A percentile compares a stretch with the other conserved stretches of the same genome.
Evolutionary conservation across 1,140 invertebrate species (phyloP).

Genomic region (Eupristina koningsbergeri): DNA sequence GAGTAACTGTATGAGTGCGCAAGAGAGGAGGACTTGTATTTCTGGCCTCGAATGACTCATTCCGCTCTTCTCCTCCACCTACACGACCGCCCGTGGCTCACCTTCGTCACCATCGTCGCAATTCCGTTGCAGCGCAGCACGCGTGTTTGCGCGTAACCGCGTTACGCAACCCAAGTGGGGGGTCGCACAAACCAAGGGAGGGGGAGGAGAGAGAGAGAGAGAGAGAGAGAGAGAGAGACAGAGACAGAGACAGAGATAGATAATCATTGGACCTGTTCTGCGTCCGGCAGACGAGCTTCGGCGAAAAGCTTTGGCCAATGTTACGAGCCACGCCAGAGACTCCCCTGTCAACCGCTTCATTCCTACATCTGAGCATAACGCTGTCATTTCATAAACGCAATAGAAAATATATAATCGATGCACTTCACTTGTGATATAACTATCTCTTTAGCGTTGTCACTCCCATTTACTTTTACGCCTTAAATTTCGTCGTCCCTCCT

Average conservation of each 20-base stretch:
- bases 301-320: neutral
- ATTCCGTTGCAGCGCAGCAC: slow-evolving; percentile 11
- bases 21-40: slow-evolving; percentile 13
- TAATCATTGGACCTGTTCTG: neutral
- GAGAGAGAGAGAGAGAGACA: neutral
- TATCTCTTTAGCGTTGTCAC: neutral
- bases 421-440: neutral
- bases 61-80: slow-evolving; percentile 53
- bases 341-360: neutral
- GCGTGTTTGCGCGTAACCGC: slow-evolving; percentile 37
- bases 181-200: neutral
- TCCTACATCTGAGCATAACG: too few relatives aligned
- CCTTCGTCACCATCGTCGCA: slow-evolving; percentile 14
- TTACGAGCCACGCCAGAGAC: neutral
- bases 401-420: neutral
- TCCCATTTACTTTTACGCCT: too few relatives aligned
- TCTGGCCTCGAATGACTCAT: slow-evolving; percentile 60
- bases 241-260: too few relatives aligned
- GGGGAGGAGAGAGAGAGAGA: neutral
- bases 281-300: neutral
- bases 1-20: neutral
- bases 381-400: neutral
- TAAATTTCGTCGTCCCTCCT: neutral
- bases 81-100: slow-evolving; percentile 56
- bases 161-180: slow-evolving; percentile 17